Evolutionary conservation across 2,888 invertebrate genomes (phyloP), one percentile per base, ranked within the genome.

Genomic region (Dryobota labecula): DNA sequence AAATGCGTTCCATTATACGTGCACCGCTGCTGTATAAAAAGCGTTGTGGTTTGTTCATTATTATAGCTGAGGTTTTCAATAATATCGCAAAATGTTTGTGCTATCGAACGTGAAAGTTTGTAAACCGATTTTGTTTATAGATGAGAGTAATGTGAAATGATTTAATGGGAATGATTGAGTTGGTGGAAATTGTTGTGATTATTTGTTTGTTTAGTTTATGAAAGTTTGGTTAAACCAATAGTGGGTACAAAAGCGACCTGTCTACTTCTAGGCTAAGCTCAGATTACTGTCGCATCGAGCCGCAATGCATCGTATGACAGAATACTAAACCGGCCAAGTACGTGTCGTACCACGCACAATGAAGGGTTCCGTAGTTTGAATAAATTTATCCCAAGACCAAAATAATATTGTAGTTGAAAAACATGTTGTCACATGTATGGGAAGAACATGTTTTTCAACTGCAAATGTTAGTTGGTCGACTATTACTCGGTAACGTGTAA

Each of bases 41-140:
- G 53, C 53, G 66, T 36, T 86, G 84, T 56, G 84, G 84, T 84
- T 86, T 73, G 33, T 58, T 72, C 72, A 69, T 78, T 73, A 84
- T 76, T 74, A 62, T 49, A 57, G 58, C 38, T 69, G 63, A 49
- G 68, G 70, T 81, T 83, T 84, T 56, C 69, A 68, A 74, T 56
- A 71, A 73, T 56, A 69, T 60, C 62, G 49, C 33, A 73, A 70
- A 78, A 64, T 36, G 62, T 57, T 70, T 65, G 24, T 47, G 60
- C 27, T 69, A 58, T 69, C 3, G 53, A 61, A 57, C 51, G 78
- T 54, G 82, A 82, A 82, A 82, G 82, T 77, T 75, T 76, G 49
- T 73, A 43, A 45, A 61, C 36, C 24, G 20, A 45, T 65, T 68
- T 65, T 73, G 7, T 57, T 63, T 20, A 68, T 54, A 43, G 67